Evolutionary conservation across 2,797 vertebrate genomes (phyloP).

Genomic region (Clarias laeviceps): DNA sequence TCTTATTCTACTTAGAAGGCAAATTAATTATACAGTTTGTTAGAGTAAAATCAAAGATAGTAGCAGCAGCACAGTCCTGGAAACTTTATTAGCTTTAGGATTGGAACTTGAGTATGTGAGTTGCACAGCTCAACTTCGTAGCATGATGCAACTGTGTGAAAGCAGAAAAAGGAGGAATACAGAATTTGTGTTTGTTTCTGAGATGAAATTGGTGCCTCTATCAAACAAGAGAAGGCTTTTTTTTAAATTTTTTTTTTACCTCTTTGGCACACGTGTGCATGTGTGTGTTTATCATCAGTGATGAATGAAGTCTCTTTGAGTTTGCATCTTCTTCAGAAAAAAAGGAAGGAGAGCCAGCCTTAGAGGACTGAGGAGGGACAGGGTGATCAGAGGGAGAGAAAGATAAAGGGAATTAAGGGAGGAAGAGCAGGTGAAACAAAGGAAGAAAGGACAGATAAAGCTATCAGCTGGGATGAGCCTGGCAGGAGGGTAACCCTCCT

Average conservation of each 20-base stretch:
- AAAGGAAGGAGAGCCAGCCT: conserved; percentile 34
- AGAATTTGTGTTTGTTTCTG: conserved; percentile 39
- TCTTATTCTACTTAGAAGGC: neutral
- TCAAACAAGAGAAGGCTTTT: conserved; percentile 25
- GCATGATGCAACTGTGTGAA: conserved; percentile 60
- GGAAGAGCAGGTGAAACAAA: conserved; percentile 58
- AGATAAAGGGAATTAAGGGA: conserved; percentile 60
- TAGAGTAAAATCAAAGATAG: neutral
- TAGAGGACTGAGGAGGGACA: conserved; percentile 37
- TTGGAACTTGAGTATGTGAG: conserved; percentile 17
- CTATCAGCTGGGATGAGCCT: conserved; percentile 51
- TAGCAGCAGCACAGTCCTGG: neutral
- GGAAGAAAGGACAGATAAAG: conserved; percentile 59
- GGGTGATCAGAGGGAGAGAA: conserved; percentile 50
- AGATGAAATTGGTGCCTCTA: conserved; percentile 44
- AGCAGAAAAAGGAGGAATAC: conserved; percentile 36
- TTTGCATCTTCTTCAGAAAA: conserved; percentile 40
- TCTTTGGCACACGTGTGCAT: neutral
- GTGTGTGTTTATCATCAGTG: conserved; percentile 35
- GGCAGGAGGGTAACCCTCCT: conserved; percentile 52
- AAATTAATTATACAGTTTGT: neutral
- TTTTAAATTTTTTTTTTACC: neutral
- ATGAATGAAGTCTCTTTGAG: conserved; percentile 36
- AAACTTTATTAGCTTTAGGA: conserved; percentile 19
- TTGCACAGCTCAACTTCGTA: conserved; percentile 30